Conservation (phyloP, 2,113 vertebrate species). For the Sturnira hondurensis region DNA sequence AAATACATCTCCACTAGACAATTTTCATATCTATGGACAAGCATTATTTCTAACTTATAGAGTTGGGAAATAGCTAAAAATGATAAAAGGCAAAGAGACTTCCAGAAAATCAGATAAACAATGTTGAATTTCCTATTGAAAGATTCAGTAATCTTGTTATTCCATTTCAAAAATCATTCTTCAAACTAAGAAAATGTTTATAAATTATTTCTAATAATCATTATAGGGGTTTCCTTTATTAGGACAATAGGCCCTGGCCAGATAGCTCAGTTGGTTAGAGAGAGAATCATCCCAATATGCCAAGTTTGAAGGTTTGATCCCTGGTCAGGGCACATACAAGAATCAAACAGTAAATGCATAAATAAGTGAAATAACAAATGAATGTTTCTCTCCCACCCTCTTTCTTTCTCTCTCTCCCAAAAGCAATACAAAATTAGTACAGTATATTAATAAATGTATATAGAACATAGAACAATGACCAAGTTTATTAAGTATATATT, state of each 20-base stretch:
- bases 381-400: too few species aligned
- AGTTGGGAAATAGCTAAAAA: background rate
- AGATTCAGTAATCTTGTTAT: background rate
- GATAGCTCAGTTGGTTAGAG: too few species aligned
- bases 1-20: background rate
- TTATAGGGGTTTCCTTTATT: background rate
- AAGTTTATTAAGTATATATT: background rate
- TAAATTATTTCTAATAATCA: background rate
- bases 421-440: too few species aligned
- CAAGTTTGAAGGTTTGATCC: too few species aligned
- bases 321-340: too few species aligned
- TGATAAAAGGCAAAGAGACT: background rate
- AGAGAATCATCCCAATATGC: too few species aligned
- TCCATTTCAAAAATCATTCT: background rate
- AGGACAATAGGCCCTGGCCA: background rate
- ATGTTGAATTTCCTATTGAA: background rate
- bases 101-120: background rate
- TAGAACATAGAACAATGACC: background rate
- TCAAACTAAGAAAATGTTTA: background rate
- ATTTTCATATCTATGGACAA: background rate
- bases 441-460: background rate
- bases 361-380: too few species aligned
- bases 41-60: background rate
- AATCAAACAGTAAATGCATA: too few species aligned
- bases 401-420: too few species aligned